Conservation (phyloP, 2,113 vertebrate species). For the Balaeniceps rex region DNA sequence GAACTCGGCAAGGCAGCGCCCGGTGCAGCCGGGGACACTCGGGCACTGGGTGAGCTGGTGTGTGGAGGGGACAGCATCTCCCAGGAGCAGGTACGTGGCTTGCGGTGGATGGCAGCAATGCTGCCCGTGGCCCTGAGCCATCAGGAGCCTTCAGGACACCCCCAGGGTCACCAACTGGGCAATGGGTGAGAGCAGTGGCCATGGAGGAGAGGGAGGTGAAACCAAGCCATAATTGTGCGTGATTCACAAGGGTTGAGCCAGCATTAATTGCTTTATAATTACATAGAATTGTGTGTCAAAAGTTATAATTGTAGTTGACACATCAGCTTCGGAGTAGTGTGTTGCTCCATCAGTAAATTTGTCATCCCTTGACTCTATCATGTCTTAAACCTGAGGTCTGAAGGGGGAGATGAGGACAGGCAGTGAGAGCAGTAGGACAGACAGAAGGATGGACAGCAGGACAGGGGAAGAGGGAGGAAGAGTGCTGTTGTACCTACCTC, state of each 20-base stretch:
- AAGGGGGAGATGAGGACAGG: not conserved
- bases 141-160: not conserved
- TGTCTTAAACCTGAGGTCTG: not conserved
- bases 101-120: not conserved
- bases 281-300: not conserved
- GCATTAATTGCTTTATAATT: not conserved
- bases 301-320: not conserved
- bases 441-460: not conserved
- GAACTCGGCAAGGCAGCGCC: not conserved
- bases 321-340: fast-evolving
- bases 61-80: not conserved
- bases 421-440: not conserved
- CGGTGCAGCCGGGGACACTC: fast-evolving
- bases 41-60: not conserved
- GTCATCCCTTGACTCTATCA: not conserved
- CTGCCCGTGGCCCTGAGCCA: fast-evolving
- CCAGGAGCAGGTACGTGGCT: fast-evolving
- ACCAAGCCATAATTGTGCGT: not conserved
- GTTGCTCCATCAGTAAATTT: not conserved
- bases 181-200: not conserved
- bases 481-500: fast-evolving
- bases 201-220: not conserved
- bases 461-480: fast-evolving
- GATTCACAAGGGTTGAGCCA: not conserved
- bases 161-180: fast-evolving